Base-by-base conservation (phyloP, 92 coral and sea anemone species). In the Paragorgia papillata region DNA sequence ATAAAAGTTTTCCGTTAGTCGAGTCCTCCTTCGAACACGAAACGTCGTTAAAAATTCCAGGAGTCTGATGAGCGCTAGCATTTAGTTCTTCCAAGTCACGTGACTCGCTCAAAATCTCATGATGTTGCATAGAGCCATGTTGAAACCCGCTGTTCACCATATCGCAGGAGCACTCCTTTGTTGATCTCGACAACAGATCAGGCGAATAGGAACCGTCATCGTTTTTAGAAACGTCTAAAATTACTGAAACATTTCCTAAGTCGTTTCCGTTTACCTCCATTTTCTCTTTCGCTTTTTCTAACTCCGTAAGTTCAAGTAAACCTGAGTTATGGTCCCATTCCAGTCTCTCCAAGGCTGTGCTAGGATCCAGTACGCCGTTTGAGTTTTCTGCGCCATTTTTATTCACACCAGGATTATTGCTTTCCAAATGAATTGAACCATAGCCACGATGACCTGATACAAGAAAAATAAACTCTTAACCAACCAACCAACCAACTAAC, bases 401-500 rank as follows among this genome's bases (percentile, higher is more conserved):
- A 62, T 64, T 64, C 30, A 64, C 25, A 7, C 54, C 41, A 24
- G 46, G 17, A 33, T 18, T 51, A 71, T 55, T 55, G 64, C 28
- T 80, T 62, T 79, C 90, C 37, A 82, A 85, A 44, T 83, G 84
- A 26, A 56, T 65, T 7, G 98, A 94, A 19, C 98, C 98, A 71
- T 94, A 94, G 29, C 98, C 98, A 48, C 95, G 91, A 78, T 94
- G 98, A 51, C 98, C 98, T 94, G 64, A 63, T 26, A 41, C 40
- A 46, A 54, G 33, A 33, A 33, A 20, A 51, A 75, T 19, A 75
- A 19, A 33, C 59, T 69, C 29, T 25, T 20, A 24, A 67, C n/a
- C n/a, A n/a, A n/a, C n/a, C n/a, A n/a, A n/a, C n/a, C n/a, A n/a
- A n/a, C n/a, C n/a, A n/a, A n/a, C n/a, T n/a, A n/a, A n/a, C n/a